A percentile compares a stretch with the other conserved stretches of the same genome.
phyloP scores from a whole-genome alignment of 2,797 vertebrate species.

The Enteromius treurensis region DNA sequence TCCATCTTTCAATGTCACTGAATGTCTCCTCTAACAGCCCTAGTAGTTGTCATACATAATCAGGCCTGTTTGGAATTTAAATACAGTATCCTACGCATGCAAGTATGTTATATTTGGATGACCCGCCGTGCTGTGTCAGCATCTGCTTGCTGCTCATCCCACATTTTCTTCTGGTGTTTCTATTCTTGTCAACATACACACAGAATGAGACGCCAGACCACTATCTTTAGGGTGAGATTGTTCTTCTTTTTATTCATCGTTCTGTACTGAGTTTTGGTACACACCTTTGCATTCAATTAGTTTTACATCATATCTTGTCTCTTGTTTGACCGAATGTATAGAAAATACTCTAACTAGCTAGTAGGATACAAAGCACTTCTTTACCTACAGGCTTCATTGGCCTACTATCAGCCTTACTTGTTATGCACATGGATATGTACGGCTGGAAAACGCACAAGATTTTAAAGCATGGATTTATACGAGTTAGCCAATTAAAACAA shows the following conservation, averaged over 20 bases:
- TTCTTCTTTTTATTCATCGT: neutral
- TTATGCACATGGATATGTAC: conserved; percentile 45
- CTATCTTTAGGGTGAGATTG: conserved; percentile 25
- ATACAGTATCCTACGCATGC: conserved; percentile 43
- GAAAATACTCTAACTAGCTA: conserved; percentile 5
- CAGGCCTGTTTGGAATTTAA: conserved; percentile 38
- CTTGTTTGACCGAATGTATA: conserved; percentile 10
- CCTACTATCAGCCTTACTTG: conserved; percentile 23
- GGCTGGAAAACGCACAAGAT: conserved; percentile 46
- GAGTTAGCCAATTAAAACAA: conserved; percentile 24
- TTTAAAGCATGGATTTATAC: conserved; percentile 45
- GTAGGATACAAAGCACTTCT: conserved; percentile 33
- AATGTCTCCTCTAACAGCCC: conserved; percentile 37
- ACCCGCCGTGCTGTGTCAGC: conserved; percentile 35
- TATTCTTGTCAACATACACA: conserved; percentile 45
- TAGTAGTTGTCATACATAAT: conserved; percentile 36
- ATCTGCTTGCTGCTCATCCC: conserved; percentile 44
- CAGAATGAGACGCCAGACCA: conserved; percentile 9
- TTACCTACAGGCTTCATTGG: conserved; percentile 30
- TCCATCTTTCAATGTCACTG: conserved; percentile 54
- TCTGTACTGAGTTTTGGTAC: conserved; percentile 9
- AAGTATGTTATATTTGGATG: conserved; percentile 53
- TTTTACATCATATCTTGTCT: neutral
- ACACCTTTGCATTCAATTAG: neutral
- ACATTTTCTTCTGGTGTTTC: conserved; percentile 46